Conservation (phyloP, 2,113 vertebrate species). For the Ploceus nigricollis region DNA sequence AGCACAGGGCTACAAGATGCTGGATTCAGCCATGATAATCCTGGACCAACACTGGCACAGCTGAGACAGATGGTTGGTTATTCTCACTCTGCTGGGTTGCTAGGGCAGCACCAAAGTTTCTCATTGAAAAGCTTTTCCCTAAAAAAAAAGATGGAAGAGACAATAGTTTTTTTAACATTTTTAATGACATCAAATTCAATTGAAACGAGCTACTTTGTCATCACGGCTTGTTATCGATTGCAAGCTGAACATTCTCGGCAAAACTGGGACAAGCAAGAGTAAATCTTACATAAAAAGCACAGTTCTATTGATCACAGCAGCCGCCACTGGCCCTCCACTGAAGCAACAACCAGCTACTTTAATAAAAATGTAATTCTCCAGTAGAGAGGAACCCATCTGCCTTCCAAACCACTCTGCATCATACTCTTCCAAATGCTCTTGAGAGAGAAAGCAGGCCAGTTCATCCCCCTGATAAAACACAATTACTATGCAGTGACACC, state of each 20-base stretch:
- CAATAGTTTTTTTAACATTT: constrained; percentile 25
- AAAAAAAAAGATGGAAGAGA: background rate
- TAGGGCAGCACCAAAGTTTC: background rate
- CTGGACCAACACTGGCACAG: background rate
- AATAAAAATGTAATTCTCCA: constrained; percentile 58
- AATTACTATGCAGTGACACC: constrained; percentile 47
- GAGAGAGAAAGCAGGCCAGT: constrained; percentile 6
- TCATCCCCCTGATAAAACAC: constrained; percentile 35
- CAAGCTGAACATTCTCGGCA: constrained; percentile 38
- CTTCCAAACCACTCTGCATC: constrained; percentile 28
- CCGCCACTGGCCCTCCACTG: constrained; percentile 4
- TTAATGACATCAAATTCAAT: constrained; percentile 50
- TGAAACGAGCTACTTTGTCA: constrained; percentile 56
- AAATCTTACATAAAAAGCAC: constrained; percentile 62
- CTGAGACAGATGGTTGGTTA: background rate
- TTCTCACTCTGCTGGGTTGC: background rate
- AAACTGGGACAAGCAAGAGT: constrained; percentile 40
- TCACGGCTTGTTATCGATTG: constrained; percentile 44
- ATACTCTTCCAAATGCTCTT: background rate
- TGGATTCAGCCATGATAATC: background rate
- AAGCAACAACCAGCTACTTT: constrained; percentile 34
- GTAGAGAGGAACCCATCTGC: constrained; percentile 25
- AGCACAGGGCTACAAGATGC: background rate
- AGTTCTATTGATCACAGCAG: constrained; percentile 50
- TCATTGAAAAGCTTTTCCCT: background rate